Evolutionary conservation across 2,113 vertebrate species (phyloP).

Genomic region (Cheirogaleus medius): DNA sequence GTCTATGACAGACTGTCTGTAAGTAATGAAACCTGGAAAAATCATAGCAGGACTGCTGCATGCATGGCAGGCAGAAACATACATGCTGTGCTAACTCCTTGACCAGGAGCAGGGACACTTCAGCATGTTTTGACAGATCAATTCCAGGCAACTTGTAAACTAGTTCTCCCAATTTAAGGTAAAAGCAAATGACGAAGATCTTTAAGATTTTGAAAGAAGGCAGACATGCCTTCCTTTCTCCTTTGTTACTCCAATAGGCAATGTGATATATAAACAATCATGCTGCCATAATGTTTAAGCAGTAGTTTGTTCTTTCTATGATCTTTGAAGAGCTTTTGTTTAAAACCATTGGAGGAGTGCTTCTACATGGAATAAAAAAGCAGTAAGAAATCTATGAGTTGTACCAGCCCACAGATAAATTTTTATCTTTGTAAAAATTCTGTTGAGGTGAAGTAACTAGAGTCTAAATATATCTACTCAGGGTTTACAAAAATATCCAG

Average conservation of each 20-base stretch:
- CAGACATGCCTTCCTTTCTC: neutral
- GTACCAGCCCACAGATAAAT: neutral
- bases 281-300: neutral
- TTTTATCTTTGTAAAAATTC: neutral
- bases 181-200: neutral
- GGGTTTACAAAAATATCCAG: conserved; percentile 38
- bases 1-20: neutral
- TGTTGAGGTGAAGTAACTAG: conserved; percentile 43
- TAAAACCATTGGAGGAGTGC: neutral
- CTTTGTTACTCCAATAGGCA: neutral
- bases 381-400: neutral
- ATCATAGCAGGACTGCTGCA: neutral
- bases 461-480: conserved; percentile 37
- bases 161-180: neutral
- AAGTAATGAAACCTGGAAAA: neutral
- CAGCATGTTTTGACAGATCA: neutral
- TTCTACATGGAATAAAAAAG: conserved; percentile 25
- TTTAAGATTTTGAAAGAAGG: conserved; percentile 16
- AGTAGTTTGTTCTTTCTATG: neutral
- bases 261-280: neutral
- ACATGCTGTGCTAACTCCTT: neutral
- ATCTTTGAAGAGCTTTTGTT: neutral
- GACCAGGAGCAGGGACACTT: neutral
- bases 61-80: neutral
- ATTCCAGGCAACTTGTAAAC: neutral